Evolutionary conservation across 2,113 vertebrate species (phyloP).

Genomic region (Anseranas semipalmata): DNA sequence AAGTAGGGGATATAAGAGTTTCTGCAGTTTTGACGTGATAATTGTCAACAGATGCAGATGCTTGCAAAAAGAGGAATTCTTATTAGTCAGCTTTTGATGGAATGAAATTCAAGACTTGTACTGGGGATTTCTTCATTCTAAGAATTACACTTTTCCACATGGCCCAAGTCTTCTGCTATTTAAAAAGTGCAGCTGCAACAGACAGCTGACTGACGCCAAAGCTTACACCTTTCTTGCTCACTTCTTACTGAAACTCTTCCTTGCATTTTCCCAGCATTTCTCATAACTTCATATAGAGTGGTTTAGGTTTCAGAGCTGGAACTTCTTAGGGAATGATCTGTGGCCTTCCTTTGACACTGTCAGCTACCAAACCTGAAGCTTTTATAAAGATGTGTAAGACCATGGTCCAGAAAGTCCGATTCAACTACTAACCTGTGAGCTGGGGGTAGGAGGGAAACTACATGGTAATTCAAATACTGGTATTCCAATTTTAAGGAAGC

Average conservation of each 20-base stretch:
- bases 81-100: neutral
- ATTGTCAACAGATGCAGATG: neutral
- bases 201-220: neutral
- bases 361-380: neutral
- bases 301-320: neutral
- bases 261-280: slow-evolving; percentile 14
- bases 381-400: neutral
- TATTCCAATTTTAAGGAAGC: neutral
- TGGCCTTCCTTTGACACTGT: neutral
- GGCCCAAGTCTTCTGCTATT: neutral
- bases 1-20: neutral
- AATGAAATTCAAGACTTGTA: neutral
- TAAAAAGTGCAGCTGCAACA: neutral
- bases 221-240: neutral
- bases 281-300: neutral
- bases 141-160: neutral
- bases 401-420: neutral
- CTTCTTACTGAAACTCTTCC: slow-evolving; percentile 7
- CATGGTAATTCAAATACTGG: neutral
- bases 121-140: neutral
- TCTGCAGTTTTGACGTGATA: neutral
- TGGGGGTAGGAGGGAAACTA: neutral
- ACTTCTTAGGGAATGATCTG: neutral
- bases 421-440: neutral
- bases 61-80: neutral